Conservation (phyloP, 2,888 invertebrate genomes). For the Formica aserva region DNA sequence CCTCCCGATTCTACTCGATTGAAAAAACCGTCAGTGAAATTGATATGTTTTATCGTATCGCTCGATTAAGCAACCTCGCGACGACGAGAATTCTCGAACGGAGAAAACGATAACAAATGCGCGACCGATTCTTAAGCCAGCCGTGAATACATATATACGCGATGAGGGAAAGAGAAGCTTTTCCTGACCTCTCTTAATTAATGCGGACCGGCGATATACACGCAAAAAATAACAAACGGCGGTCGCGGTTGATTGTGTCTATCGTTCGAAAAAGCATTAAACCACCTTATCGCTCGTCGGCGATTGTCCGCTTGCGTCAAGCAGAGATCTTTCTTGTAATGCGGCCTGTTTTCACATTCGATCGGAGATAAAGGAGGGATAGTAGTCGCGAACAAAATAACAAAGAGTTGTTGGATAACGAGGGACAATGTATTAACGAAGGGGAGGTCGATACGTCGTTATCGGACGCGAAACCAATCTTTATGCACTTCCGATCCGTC, state of each 20-base stretch:
- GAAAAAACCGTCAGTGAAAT: slow-evolving; percentile 3
- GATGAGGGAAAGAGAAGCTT: slow-evolving; percentile 2
- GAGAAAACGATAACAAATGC: slow-evolving; percentile 26
- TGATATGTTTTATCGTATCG: slow-evolving; percentile 13
- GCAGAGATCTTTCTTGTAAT: slow-evolving; percentile 16
- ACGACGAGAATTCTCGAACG: slow-evolving; percentile 1
- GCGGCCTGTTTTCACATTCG: slow-evolving; percentile 67
- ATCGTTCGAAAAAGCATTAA: slow-evolving; percentile 57
- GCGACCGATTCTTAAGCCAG: not conserved
- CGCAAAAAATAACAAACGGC: slow-evolving; percentile 26
- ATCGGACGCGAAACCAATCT: slow-evolving; percentile 62
- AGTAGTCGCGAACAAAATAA: slow-evolving; percentile 55
- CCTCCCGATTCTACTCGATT: slow-evolving; percentile 24
- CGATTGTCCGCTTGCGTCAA: slow-evolving; percentile 69
- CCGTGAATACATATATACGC: not conserved
- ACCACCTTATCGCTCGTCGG: slow-evolving; percentile 55
- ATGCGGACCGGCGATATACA: slow-evolving; percentile 31
- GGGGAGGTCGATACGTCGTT: slow-evolving; percentile 18
- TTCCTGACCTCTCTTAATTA: slow-evolving; percentile 56
- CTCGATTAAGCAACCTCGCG: slow-evolving; percentile 19
- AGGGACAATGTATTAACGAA: slow-evolving; percentile 57
- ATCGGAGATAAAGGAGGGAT: slow-evolving; percentile 66
- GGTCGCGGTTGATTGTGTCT: slow-evolving; percentile 62
- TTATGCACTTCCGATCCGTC: slow-evolving; percentile 73
- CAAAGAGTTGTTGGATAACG: slow-evolving; percentile 65